A percentile compares a stretch with the other conserved stretches of the same genome.
Conservation (phyloP, 2,888 invertebrate species). For the Acleris emargana region DNA sequence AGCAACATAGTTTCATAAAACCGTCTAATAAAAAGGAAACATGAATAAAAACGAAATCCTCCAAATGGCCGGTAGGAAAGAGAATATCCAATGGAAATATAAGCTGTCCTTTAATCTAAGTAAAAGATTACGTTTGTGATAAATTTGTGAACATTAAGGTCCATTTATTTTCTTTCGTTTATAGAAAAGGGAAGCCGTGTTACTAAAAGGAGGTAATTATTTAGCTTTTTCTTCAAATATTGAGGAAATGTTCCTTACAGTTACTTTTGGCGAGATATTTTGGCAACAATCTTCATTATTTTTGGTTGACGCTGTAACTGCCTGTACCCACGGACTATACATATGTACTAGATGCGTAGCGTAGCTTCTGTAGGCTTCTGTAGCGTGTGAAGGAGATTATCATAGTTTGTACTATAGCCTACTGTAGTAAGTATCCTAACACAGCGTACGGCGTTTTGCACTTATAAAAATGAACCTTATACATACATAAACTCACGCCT, state of each 20-base stretch:
- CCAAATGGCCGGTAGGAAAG: constrained; percentile 15
- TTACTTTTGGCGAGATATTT: neutral
- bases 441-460: too few relatives aligned
- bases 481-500: too few relatives aligned
- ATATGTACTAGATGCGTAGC: too few relatives aligned
- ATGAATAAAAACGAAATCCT: constrained; percentile 12
- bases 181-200: constrained; percentile 4
- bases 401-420: too few relatives aligned
- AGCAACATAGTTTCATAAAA: constrained; percentile 20
- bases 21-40: constrained; percentile 10
- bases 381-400: too few relatives aligned
- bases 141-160: constrained; percentile 28
- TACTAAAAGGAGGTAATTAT: constrained; percentile 4
- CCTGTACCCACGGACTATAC: too few relatives aligned
- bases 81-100: constrained; percentile 19
- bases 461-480: too few relatives aligned
- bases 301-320: too few relatives aligned
- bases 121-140: constrained; percentile 29
- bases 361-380: too few relatives aligned
- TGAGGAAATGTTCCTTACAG: neutral
- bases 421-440: too few relatives aligned
- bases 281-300: too few relatives aligned
- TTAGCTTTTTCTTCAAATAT: constrained; percentile 2
- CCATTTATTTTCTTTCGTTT: constrained; percentile 13
- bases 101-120: constrained; percentile 26